phyloP scores from a whole-genome alignment of 2,888 invertebrate species.

The Synergus japonicus region DNA sequence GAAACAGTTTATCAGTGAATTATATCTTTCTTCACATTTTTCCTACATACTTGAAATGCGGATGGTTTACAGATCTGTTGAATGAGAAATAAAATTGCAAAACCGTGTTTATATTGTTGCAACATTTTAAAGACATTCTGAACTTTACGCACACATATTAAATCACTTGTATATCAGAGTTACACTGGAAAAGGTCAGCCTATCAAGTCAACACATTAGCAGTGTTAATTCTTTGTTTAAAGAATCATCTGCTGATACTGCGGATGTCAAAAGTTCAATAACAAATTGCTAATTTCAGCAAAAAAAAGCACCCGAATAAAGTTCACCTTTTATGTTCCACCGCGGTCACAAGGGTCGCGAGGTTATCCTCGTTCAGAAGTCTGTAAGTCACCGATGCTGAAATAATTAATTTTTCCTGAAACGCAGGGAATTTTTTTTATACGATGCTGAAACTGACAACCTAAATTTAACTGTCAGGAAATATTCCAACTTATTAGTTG shows the following conservation, averaged over 20 bases:
- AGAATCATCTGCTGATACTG: constrained; percentile 4
- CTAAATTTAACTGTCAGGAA: too few relatives aligned
- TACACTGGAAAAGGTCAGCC: constrained; percentile 9
- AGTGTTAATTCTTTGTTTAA: constrained; percentile 4
- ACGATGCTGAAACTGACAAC: neutral
- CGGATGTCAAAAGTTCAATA: constrained; percentile 32
- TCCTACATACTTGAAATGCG: neutral
- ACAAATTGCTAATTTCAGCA: constrained; percentile 29
- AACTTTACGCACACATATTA: constrained; percentile 6
- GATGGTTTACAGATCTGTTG: neutral
- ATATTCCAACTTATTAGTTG: too few relatives aligned
- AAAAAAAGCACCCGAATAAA: constrained; percentile 34
- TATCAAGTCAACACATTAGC: constrained; percentile 16
- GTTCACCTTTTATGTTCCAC: constrained; percentile 29
- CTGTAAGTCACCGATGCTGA: neutral
- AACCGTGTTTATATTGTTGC: neutral
- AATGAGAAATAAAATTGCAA: constrained; percentile 10
- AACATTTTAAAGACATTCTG: constrained; percentile 2
- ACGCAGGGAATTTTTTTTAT: neutral
- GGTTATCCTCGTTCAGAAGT: constrained; percentile 34
- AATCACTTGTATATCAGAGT: constrained; percentile 5
- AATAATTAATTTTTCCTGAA: constrained; percentile 7
- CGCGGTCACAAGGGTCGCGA: constrained; percentile 22
- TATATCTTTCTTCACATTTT: constrained; percentile 12
- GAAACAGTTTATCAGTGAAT: constrained; percentile 36